phyloP scores from a whole-genome alignment of 2,113 vertebrate species.

The Alosa alosa region DNA sequence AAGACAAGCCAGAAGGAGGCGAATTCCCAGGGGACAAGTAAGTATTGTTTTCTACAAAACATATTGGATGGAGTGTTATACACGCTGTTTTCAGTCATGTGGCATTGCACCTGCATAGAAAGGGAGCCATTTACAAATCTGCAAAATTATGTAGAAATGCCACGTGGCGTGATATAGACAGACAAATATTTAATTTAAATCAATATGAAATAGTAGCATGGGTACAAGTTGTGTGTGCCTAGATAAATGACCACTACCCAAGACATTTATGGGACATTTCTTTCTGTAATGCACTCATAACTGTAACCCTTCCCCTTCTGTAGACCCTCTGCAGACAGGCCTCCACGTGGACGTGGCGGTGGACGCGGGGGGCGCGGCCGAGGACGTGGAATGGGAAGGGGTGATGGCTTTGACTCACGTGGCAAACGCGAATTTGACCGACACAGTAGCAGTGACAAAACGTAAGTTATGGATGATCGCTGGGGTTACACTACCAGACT shows the following conservation, averaged over 20 bases:
- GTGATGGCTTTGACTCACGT: constrained; percentile 92
- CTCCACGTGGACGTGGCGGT: constrained; percentile 85
- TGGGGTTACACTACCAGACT: too few relatives aligned
- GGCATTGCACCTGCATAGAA: neutral
- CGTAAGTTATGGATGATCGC: constrained; percentile 77
- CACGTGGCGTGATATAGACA: neutral
- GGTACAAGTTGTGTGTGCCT: too few relatives aligned
- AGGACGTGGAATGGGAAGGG: constrained; percentile 85
- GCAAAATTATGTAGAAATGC: neutral
- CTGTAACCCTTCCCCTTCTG: neutral
- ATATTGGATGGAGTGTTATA: neutral
- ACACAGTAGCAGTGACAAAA: constrained; percentile 95
- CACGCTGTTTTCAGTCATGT: neutral
- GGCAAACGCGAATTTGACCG: constrained; percentile 98
- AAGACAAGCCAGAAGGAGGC: constrained; percentile 91
- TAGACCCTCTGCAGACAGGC: constrained; percentile 86
- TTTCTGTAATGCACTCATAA: neutral
- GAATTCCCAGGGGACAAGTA: constrained; percentile 96
- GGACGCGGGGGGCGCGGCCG: constrained; percentile 79
- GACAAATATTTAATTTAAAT: too few relatives aligned
- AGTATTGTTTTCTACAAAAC: constrained; percentile 46
- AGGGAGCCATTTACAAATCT: too few relatives aligned
- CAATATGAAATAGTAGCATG: too few relatives aligned
- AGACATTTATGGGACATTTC: too few relatives aligned
- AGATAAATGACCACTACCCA: too few relatives aligned